Evolutionary conservation across 1,140 invertebrate species (phyloP).

Genomic region (Caenorhabditis elegans): DNA sequence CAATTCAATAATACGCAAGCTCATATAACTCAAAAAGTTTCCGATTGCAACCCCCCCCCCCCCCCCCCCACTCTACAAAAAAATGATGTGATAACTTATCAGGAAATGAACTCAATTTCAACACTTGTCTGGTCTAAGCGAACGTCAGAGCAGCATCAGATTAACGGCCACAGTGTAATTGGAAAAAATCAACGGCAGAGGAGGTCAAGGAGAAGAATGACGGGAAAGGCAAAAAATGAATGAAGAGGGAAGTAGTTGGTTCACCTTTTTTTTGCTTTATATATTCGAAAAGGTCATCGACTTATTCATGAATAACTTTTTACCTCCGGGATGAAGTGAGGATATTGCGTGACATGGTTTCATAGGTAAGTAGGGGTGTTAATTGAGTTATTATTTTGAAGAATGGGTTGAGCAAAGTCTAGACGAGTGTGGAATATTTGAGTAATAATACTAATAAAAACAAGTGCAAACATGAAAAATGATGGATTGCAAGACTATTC

Average conservation of each 20-base stretch:
- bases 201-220: not conserved
- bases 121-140: not conserved
- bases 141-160: not conserved
- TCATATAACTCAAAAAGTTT: too few species aligned
- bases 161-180: not conserved
- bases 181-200: not conserved
- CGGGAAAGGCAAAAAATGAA: not conserved
- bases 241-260: not conserved
- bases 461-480: too few species aligned
- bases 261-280: too few species aligned
- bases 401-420: not conserved
- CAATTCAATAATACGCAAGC: too few species aligned
- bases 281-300: conserved; percentile 12
- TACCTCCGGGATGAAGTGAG: not conserved
- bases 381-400: not conserved
- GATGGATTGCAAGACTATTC: too few species aligned
- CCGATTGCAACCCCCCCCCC: too few species aligned
- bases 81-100: not conserved
- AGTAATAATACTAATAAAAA: not conserved
- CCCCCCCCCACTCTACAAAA: too few species aligned
- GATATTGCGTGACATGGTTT: not conserved
- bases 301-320: conserved; percentile 32
- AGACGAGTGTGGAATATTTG: not conserved
- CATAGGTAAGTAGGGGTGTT: conserved; percentile 2
- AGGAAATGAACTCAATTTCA: conserved; percentile 12